Conservation (phyloP, 2,797 vertebrate genomes). For the Australoheros facetus region DNA sequence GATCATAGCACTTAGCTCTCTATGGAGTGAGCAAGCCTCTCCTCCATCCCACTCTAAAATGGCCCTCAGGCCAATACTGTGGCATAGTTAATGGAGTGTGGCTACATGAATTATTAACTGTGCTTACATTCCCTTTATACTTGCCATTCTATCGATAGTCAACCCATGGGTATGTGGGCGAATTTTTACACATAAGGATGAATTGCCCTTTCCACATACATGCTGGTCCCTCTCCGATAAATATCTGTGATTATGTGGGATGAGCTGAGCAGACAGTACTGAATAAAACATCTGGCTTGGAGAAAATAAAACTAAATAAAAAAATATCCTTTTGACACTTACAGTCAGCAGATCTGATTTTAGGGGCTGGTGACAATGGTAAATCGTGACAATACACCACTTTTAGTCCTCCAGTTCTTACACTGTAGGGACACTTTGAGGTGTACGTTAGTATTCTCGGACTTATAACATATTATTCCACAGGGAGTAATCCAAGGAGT, state of each 20-base stretch:
- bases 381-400: slow-evolving; percentile 40
- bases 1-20: slow-evolving; percentile 65
- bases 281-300: slow-evolving; percentile 59
- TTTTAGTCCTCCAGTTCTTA: slow-evolving; percentile 32
- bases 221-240: slow-evolving; percentile 47
- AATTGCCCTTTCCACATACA: slow-evolving; percentile 59
- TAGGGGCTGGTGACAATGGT: slow-evolving; percentile 41
- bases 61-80: slow-evolving; percentile 63
- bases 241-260: slow-evolving; percentile 41
- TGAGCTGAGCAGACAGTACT: slow-evolving; percentile 31
- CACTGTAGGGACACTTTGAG: slow-evolving; percentile 65
- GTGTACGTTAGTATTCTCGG: slow-evolving; percentile 60
- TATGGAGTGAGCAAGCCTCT: slow-evolving; percentile 63
- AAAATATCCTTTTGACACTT: slow-evolving; percentile 18
- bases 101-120: slow-evolving; percentile 77
- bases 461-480: slow-evolving; percentile 70
- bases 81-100: slow-evolving; percentile 74
- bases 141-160: slow-evolving; percentile 73
- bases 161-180: slow-evolving; percentile 65
- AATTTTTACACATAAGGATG: slow-evolving; percentile 58
- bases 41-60: slow-evolving; percentile 61
- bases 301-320: slow-evolving; percentile 30
- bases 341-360: slow-evolving; percentile 49
- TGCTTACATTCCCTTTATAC: slow-evolving; percentile 74
- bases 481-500: slow-evolving; percentile 64